Base-by-base conservation (phyloP, 2,888 invertebrate genomes). In the Latheticus oryzae region DNA sequence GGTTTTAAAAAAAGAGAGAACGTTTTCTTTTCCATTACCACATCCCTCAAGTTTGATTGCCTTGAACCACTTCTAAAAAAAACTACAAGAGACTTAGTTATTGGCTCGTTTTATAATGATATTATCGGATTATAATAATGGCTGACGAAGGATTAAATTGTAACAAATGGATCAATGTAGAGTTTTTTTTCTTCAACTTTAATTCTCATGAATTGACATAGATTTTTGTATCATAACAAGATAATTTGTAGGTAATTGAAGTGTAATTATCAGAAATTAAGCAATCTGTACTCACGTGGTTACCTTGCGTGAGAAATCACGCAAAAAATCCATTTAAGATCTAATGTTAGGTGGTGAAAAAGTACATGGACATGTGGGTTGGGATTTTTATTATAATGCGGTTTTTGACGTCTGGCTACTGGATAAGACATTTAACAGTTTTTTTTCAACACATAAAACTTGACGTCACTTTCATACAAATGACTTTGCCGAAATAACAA, bases 21-120 rank as follows among this genome's bases (percentile, higher is more conserved):
- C 24, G 35, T 48, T 48, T 37, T 47, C 21, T 4, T 50, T 28
- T 12, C 52, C 57, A 52, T 58, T 58, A 53, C 58, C 58, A 58
- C 58, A 58, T 58, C 58, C 58, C 58, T 45, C 53, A 30, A 9
- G 43, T 47, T 33, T 52, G 51, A 43, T 43, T 33, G 33, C 58
- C 58, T 58, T 58, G 58, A 42, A 47, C 58, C 58, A 58, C 58
- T 58, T 58, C 37, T 30, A 43, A 52, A 54, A 56, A n/a, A 58
- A 58, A 58, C 53, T 24, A 53, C 53, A 58, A 53, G 51, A 56
- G 40, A 35, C 51, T 26, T 24, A 32, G 47, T 47, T 53, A 53
- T 58, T 58, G 30, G 50, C 28, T 50, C 45, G 48, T 33, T 58
- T 57, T 57, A 57, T 24, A 19, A 8, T 37, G 37, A 38, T 38